phyloP scores from a whole-genome alignment of 1,140 invertebrate species.

The Campoletis sonorensis region DNA sequence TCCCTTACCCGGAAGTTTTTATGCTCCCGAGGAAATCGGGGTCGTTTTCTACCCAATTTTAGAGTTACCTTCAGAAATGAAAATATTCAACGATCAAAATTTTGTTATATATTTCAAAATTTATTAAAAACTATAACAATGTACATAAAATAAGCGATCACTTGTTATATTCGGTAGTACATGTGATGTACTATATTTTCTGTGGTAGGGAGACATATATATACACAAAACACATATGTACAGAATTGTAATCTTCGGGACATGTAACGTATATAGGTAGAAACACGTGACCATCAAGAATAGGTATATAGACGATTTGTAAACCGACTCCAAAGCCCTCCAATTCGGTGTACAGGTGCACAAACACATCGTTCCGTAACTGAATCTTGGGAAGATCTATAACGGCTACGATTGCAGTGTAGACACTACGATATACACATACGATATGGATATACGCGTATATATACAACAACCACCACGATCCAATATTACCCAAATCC shows the following conservation, averaged over 20 bases:
- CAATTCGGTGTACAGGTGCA: conserved; percentile 1
- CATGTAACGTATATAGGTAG: background rate
- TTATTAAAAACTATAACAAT: too few relatives aligned
- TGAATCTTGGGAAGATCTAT: conserved; percentile 17
- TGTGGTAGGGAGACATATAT: too few relatives aligned
- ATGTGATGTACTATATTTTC: too few relatives aligned
- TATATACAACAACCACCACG: background rate
- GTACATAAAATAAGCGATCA: too few relatives aligned
- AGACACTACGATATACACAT: background rate
- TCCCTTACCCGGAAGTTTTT: too few relatives aligned
- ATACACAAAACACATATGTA: background rate
- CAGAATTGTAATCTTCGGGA: background rate
- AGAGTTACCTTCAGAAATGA: too few relatives aligned
- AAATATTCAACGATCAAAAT: too few relatives aligned
- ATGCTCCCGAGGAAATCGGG: too few relatives aligned
- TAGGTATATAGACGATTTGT: background rate
- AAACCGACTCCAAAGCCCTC: background rate
- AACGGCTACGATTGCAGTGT: conserved; percentile 8
- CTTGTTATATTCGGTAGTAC: too few relatives aligned
- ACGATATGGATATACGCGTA: background rate
- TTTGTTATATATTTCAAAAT: too few relatives aligned
- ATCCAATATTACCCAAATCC: background rate
- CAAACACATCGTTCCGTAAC: conserved; percentile 21
- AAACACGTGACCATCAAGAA: background rate
- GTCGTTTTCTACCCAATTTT: too few relatives aligned